Evolutionary conservation across 2,113 vertebrate genomes (phyloP), one percentile per base, ranked within the genome.

Genomic region (Salvelinus namaycush): DNA sequence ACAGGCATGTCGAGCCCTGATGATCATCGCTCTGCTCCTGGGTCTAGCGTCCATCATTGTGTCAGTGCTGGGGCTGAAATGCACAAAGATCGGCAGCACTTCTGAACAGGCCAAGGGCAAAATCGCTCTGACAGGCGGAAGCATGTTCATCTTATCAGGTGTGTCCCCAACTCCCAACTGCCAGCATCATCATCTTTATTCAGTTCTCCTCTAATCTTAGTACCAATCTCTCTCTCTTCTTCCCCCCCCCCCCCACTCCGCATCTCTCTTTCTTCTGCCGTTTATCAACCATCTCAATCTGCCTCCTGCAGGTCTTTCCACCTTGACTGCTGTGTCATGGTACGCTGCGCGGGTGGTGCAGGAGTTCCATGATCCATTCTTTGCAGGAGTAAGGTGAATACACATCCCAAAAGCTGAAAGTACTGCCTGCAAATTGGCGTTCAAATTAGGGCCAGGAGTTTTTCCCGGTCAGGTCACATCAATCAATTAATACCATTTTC

Each of bases 1-100:
- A 66, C 96, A 96, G 89, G 89, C 84, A 79, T 97, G 95, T 79
- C 91, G 96, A n/a, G 95, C 95, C 57, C 88, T 97, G 87, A 96
- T 97, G 95, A 93, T 97, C 74, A 13, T 88, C 57, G 92, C 96
- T 24, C 89, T 97, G 57, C 44, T 97, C 59, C 62, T 96, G 78
- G 93, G 95, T 1, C 81, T 97, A 48, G n/a, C 92, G 29, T 87
- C 92, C 60, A 79, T 92, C 62, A 24, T 96, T 0, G 4, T 95
- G 74, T 88, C 94, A 0, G 51, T 94, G 48, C 84, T 97, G 75
- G 96, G 96, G 67, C 88, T 97, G 78, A 95, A 94, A 80, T 97
- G 96, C 87, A 94, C 91, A 44, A 95, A 92, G 64, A 76, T 96
- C 3, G 94, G 94, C 16, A 74, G 86, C 49, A 89, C 69, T 0